phyloP scores from a whole-genome alignment of 2,888 invertebrate genomes.

The Chrysomela aeneicollis region DNA sequence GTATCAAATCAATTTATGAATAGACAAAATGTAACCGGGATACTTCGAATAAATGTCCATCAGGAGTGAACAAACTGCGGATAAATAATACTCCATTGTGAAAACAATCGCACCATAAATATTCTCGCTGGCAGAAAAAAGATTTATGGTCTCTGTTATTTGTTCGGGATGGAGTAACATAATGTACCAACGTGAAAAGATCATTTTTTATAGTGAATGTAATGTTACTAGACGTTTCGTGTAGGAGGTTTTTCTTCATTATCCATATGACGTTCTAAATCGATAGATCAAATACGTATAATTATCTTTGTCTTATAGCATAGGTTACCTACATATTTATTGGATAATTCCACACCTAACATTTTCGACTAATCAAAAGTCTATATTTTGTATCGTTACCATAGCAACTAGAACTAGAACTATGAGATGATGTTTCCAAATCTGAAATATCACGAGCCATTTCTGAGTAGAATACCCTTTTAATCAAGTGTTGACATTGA shows the following conservation, averaged over 20 bases:
- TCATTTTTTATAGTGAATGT: constrained; percentile 29
- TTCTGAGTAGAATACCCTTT: too few relatives aligned
- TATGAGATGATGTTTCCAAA: too few relatives aligned
- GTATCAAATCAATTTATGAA: too few relatives aligned
- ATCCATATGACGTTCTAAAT: background rate
- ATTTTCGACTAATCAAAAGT: too few relatives aligned
- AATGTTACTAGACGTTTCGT: constrained; percentile 31
- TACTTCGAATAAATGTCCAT: constrained; percentile 15
- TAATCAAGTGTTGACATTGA: too few relatives aligned
- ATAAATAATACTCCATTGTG: constrained; percentile 36
- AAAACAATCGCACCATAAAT: constrained; percentile 35
- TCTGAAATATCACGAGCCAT: too few relatives aligned
- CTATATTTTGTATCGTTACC: too few relatives aligned
- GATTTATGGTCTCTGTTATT: constrained; percentile 34
- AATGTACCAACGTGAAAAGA: constrained; percentile 30
- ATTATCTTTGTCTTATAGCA: too few relatives aligned
- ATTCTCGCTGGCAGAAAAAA: constrained; percentile 28
- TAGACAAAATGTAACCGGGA: too few relatives aligned
- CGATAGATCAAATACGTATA: background rate
- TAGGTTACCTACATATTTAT: too few relatives aligned
- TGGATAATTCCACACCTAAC: too few relatives aligned
- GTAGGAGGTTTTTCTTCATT: constrained; percentile 27
- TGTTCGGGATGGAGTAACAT: constrained; percentile 33
- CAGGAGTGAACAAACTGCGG: constrained; percentile 20
- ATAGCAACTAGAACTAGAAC: too few relatives aligned